phyloP scores from a whole-genome alignment of 2,113 vertebrate species.

The Actenoides hombroni region DNA sequence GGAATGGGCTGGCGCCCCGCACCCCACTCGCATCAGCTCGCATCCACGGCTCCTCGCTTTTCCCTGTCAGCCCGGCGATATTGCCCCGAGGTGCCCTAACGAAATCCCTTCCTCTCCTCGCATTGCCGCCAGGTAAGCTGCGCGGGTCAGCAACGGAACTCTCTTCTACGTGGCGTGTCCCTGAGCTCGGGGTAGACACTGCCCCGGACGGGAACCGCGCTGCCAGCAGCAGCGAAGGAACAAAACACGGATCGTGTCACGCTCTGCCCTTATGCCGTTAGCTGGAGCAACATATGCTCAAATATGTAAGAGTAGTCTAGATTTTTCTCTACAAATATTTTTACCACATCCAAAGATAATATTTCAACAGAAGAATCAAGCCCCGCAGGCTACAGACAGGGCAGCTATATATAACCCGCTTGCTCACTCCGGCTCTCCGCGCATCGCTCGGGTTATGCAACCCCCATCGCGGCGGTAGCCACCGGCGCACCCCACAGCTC shows the following conservation, averaged over 20 bases:
- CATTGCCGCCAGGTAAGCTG: not conserved
- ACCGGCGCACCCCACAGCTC: slow-evolving; percentile 50
- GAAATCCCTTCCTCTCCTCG: not conserved
- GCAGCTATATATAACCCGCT: slow-evolving; percentile 65
- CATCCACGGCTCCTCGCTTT: not conserved
- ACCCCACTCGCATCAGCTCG: not conserved
- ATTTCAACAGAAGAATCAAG: slow-evolving; percentile 70
- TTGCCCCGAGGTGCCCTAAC: not conserved
- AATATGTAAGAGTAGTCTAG: slow-evolving; percentile 59
- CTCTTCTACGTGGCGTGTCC: not conserved
- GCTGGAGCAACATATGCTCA: slow-evolving; percentile 55
- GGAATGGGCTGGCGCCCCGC: not conserved
- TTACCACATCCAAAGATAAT: slow-evolving; percentile 70
- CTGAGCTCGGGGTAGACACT: not conserved
- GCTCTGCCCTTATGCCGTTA: slow-evolving; percentile 51
- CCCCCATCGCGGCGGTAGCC: slow-evolving; percentile 32
- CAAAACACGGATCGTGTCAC: not conserved
- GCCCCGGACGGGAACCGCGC: not conserved
- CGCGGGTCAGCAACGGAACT: not conserved
- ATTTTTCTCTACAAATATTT: slow-evolving; percentile 67
- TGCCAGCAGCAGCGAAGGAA: not conserved
- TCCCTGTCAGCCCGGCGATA: not conserved
- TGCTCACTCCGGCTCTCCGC: slow-evolving; percentile 45
- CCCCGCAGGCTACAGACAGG: slow-evolving; percentile 64
- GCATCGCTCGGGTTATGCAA: slow-evolving; percentile 58